Conservation (phyloP, 1,140 invertebrate species). For the Drosophila leontia region DNA sequence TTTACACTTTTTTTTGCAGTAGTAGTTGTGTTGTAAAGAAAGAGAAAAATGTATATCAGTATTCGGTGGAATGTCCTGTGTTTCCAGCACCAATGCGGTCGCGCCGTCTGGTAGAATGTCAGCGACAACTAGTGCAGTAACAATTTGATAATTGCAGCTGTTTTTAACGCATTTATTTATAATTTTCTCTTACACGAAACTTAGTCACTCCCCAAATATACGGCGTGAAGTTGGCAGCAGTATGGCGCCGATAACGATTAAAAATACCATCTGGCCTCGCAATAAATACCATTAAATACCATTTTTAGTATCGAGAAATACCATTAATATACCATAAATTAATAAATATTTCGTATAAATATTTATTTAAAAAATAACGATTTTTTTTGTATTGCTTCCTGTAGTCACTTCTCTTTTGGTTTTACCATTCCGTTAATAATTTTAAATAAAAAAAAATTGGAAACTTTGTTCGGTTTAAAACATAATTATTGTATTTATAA, state of each 20-base stretch:
- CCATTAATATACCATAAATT: background rate
- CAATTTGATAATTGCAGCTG: constrained; percentile 40
- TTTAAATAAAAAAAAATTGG: too few relatives aligned
- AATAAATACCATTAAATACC: constrained; percentile 6
- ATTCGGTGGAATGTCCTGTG: constrained; percentile 31
- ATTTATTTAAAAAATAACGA: too few relatives aligned
- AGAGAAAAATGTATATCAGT: constrained; percentile 74
- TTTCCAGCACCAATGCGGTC: constrained; percentile 1
- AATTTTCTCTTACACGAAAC: constrained; percentile 77
- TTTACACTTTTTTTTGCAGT: constrained; percentile 75
- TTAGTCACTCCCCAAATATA: constrained; percentile 78
- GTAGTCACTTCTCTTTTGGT: too few relatives aligned
- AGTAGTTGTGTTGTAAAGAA: constrained; percentile 76
- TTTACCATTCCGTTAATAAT: too few relatives aligned
- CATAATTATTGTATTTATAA: too few relatives aligned
- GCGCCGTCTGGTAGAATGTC: constrained; percentile 2
- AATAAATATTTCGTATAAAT: too few relatives aligned
- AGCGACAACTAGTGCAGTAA: constrained; percentile 28
- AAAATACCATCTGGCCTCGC: background rate
- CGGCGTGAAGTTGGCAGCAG: constrained; percentile 60
- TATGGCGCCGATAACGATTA: constrained; percentile 40
- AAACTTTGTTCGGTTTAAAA: too few relatives aligned
- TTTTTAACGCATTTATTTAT: constrained; percentile 67
- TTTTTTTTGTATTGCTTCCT: too few relatives aligned
- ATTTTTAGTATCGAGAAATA: background rate